Percentiles rank a stretch among this genome's conserved stretches.
phyloP scores from a whole-genome alignment of 2,888 invertebrate species.

The Laspeyria flexula region DNA sequence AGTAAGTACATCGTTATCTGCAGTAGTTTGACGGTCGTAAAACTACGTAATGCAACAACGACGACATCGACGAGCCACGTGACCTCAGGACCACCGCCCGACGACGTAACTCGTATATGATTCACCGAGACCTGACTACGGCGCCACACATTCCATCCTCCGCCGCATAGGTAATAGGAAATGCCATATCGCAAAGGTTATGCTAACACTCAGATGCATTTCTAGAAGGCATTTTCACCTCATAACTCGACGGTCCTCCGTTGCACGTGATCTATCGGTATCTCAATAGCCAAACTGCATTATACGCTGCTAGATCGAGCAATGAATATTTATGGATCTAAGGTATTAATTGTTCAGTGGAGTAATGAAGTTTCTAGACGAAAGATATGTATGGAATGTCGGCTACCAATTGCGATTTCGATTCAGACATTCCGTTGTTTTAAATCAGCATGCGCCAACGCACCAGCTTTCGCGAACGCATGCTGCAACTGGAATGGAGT shows the following conservation, averaged over 20 bases:
- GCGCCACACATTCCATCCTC: constrained; percentile 68
- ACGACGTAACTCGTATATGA: constrained; percentile 63
- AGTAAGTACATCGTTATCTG: constrained; percentile 27
- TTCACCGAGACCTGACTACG: constrained; percentile 60
- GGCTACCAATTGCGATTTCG: constrained; percentile 35
- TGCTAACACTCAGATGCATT: constrained; percentile 57
- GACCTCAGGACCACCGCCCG: constrained; percentile 61
- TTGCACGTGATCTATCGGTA: constrained; percentile 19
- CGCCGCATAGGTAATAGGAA: constrained; percentile 78
- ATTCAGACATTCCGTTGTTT: constrained; percentile 65
- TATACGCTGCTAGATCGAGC: constrained; percentile 10
- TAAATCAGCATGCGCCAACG: constrained; percentile 63
- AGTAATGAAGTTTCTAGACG: constrained; percentile 33
- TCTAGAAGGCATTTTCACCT: constrained; percentile 45
- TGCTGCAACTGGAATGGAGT: constrained; percentile 58
- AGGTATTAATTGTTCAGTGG: constrained; percentile 32
- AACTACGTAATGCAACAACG: constrained; percentile 61
- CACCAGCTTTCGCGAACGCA: constrained; percentile 67
- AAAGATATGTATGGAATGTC: constrained; percentile 32
- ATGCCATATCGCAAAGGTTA: constrained; percentile 70
- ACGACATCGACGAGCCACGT: constrained; percentile 68
- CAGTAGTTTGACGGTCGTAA: constrained; percentile 28
- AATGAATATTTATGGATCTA: constrained; percentile 29
- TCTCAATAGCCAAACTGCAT: neutral
- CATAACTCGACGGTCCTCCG: constrained; percentile 25